Percentiles rank a stretch among this genome's conserved stretches.
These are phyloP conservation scores for Petrocephalus schoutedeni DNA, from an alignment of 2,797 vertebrate species.

Conservation along the genomic window DNA sequence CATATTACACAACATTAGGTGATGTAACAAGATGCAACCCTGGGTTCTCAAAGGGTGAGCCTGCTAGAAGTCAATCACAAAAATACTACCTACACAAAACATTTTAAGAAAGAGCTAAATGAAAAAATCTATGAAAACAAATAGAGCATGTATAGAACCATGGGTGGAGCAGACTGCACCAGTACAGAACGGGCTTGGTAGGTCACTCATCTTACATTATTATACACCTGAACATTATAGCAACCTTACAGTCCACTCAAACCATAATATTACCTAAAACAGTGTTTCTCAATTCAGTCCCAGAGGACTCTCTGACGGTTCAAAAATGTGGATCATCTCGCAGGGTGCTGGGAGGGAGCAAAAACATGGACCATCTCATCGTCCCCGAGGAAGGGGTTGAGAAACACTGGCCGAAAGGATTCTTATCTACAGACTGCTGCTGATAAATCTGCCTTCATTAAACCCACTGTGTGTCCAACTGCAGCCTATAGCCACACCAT, in stretches of 20 bases:
- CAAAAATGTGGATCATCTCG: neutral
- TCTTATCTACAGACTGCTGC: neutral
- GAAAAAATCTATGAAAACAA: neutral
- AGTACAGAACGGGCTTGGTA: neutral
- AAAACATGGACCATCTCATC: neutral
- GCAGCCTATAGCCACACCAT: neutral
- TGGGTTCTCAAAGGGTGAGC: neutral
- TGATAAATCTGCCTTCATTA: neutral
- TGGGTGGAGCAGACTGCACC: neutral
- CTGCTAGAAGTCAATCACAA: neutral
- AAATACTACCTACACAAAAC: neutral
- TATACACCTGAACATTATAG: neutral
- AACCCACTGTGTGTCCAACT: neutral
- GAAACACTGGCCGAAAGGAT: neutral
- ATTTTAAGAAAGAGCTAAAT: neutral
- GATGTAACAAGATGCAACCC: constrained; percentile 10
- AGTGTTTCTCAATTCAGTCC: neutral
- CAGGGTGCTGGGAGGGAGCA: neutral
- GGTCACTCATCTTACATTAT: neutral
- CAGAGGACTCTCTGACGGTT: neutral
- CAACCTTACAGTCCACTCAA: neutral
- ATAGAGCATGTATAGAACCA: neutral
- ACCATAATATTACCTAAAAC: neutral
- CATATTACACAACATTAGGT: neutral
- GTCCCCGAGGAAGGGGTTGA: neutral